Evolutionary conservation across 1,140 invertebrate genomes (phyloP), one percentile per base, ranked within the genome.

Genomic region (Leptestheria dahalacensis): DNA sequence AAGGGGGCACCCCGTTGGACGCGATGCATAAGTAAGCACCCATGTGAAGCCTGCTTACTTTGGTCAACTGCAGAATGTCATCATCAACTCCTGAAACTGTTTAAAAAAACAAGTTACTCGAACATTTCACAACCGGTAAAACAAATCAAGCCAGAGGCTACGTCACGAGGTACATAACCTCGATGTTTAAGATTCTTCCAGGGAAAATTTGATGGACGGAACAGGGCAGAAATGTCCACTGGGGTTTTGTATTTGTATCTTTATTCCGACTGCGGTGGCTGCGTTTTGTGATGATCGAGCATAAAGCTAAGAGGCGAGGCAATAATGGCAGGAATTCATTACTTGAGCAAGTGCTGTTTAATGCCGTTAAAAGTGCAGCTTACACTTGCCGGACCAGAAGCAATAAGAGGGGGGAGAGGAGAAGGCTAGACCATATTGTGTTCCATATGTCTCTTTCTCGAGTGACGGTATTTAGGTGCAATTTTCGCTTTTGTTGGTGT

Each of bases 21-120:
- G 87, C 41, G 57, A 92, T 91, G 69, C 88, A 91, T 11, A 91
- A 73, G 71, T 91, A 91, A 4, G 87, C 83, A 4, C 88, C 89
- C 81, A 92, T 93, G 66, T 92, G 86, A 18, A 86, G 79, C 26
- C 89, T 78, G 64, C 82, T 88, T 11, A 91, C 86, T 68, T 83
- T 79, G 29, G 79, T 84, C 66, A 93, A 83, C 66, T 86, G 83
- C 65, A 92, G 76, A 48, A 82, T 74, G 33, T 83, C 75, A 2
- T 88, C 87, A 63, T 90, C 85, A 20, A 88, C 75, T 56, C 73
- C 79, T 68, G 87, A 88, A 18, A 89, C 88, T 88, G 73, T n/a
- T 77, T 79, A 59, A 65, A 66, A 60, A 6, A 41, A 41, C 33
- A 41, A 41, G n/a, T n/a, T n/a, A n/a, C n/a, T n/a, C n/a, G n/a